Conservation (phyloP, 2,797 vertebrate genomes). For the Chromobotia macracanthus region DNA sequence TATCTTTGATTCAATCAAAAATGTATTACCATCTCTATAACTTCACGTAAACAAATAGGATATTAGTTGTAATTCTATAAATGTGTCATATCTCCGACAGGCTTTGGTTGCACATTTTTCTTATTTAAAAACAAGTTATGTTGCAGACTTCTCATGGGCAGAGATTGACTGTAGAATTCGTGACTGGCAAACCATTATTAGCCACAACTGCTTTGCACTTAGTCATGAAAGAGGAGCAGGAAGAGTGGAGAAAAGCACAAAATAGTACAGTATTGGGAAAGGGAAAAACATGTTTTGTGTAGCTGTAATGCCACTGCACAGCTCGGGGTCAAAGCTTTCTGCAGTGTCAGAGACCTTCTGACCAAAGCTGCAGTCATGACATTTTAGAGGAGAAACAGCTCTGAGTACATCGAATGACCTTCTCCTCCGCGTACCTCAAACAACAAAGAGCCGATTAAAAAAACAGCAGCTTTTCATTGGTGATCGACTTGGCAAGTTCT, state of each 20-base stretch:
- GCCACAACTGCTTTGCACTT: conserved; percentile 16
- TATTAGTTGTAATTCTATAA: background rate
- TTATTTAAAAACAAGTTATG: background rate
- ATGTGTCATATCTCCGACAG: background rate
- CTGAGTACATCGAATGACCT: conserved; percentile 29
- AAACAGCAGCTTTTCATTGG: conserved; percentile 28
- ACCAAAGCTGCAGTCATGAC: conserved; percentile 46
- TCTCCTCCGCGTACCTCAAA: conserved; percentile 30
- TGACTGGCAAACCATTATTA: background rate
- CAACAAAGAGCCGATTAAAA: conserved; percentile 32
- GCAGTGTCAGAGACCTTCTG: conserved; percentile 32
- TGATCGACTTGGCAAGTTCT: conserved; percentile 13
- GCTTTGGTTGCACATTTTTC: background rate
- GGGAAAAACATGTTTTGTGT: background rate
- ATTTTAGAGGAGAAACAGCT: conserved; percentile 50
- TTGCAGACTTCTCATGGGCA: background rate
- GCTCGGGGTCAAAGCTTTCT: conserved; percentile 12
- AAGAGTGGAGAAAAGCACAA: background rate
- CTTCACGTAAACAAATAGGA: background rate
- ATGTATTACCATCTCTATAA: no score
- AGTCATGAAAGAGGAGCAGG: background rate
- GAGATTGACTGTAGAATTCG: conserved; percentile 7
- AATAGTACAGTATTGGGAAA: background rate
- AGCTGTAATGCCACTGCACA: conserved; percentile 8
- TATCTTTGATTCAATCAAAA: background rate